These are phyloP conservation scores for Mercenaria mercenaria DNA, from an alignment of 1,140 invertebrate genomes.

Conservation along the genomic window DNA sequence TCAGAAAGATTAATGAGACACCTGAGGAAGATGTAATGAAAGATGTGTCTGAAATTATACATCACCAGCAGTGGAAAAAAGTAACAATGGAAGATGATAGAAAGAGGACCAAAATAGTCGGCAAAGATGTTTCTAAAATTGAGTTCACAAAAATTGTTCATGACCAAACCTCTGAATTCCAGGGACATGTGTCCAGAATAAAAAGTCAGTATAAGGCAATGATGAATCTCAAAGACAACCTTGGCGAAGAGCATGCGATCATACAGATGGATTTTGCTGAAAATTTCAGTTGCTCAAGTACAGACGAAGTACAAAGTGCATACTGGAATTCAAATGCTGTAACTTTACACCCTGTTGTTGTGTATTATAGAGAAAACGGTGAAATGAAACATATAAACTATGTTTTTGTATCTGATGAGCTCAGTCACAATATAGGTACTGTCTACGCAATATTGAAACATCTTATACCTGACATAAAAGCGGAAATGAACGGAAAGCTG, in stretches of 20 bases:
- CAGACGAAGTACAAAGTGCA: slow-evolving; percentile 64
- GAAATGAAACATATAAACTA: slow-evolving; percentile 46
- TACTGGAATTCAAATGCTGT: slow-evolving; percentile 60
- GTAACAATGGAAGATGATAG: not conserved
- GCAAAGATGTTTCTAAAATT: not conserved
- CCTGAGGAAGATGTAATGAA: no score
- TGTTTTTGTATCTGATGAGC: slow-evolving; percentile 49
- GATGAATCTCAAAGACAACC: slow-evolving; percentile 48
- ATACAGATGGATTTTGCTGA: slow-evolving; percentile 73
- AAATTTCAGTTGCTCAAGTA: slow-evolving; percentile 52
- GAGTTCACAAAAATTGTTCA: not conserved
- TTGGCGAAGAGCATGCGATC: not conserved
- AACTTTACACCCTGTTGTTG: slow-evolving; percentile 64
- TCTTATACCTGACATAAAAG: slow-evolving; percentile 11
- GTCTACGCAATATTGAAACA: slow-evolving; percentile 50
- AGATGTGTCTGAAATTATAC: no score
- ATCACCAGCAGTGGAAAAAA: not conserved
- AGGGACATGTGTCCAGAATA: not conserved
- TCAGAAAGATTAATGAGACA: no score
- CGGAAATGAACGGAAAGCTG: not conserved
- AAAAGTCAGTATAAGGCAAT: slow-evolving; percentile 61
- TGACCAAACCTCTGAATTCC: not conserved
- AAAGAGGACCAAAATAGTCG: not conserved
- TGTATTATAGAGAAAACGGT: slow-evolving; percentile 37
- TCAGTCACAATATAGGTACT: slow-evolving; percentile 34